Evolutionary conservation across 2,888 invertebrate genomes (phyloP).

Genomic region (Meliscaeva auricollis): DNA sequence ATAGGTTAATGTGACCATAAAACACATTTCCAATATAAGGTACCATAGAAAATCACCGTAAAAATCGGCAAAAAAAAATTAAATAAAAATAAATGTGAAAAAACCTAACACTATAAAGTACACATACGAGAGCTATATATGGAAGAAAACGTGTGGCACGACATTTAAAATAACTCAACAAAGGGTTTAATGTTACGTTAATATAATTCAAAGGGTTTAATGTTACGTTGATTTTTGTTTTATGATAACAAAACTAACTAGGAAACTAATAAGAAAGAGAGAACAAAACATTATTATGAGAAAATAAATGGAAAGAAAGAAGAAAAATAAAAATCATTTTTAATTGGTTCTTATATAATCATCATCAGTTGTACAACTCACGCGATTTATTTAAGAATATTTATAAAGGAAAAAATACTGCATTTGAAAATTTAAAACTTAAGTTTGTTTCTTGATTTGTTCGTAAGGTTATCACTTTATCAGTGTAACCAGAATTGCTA

Average conservation of each 20-base stretch:
- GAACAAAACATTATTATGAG: not conserved
- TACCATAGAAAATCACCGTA: not conserved
- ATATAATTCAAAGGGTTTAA: constrained; percentile 17
- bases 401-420: not conserved
- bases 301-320: not conserved
- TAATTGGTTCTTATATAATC: constrained; percentile 13
- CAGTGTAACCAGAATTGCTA: too few species aligned
- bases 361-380: not conserved
- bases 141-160: constrained; percentile 41
- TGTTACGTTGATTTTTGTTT: not conserved
- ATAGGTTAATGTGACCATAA: constrained; percentile 23
- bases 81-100: constrained; percentile 1
- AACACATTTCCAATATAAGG: constrained; percentile 1
- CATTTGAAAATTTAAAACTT: too few species aligned
- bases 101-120: not conserved
- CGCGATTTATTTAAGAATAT: not conserved
- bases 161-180: constrained; percentile 16
- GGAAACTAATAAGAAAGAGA: not conserved
- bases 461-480: too few species aligned
- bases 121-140: too few species aligned
- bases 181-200: constrained; percentile 16
- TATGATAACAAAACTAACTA: not conserved
- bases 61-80: constrained; percentile 38
- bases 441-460: too few species aligned
- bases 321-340: constrained; percentile 7